Evolutionary conservation across 2,888 invertebrate genomes (phyloP).

Genomic region (Oasisia sp.): DNA sequence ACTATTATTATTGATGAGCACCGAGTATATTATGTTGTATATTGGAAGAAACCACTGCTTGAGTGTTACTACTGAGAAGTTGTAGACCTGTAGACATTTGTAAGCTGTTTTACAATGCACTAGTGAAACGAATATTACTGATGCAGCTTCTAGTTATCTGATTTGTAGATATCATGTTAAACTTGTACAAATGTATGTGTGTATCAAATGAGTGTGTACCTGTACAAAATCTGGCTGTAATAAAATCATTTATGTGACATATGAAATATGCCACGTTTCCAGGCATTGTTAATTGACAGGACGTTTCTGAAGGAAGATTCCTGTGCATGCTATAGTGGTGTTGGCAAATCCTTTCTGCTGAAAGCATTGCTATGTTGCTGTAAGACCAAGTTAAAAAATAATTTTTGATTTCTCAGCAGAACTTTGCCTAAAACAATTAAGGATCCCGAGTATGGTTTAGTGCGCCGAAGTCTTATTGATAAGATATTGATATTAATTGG

Average conservation of each 20-base stretch:
- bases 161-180: slow-evolving; percentile 13
- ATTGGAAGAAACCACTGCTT: neutral
- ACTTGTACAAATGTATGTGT: slow-evolving; percentile 2
- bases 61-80: slow-evolving; percentile 5
- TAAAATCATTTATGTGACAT: slow-evolving; percentile 6
- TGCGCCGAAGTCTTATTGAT: no score
- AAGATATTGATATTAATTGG: no score
- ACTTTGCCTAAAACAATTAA: no score
- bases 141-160: neutral
- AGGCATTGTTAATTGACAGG: neutral
- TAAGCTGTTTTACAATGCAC: neutral
- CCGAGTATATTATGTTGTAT: neutral
- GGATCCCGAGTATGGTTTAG: no score
- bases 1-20: neutral
- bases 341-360: no score
- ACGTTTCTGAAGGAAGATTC: no score
- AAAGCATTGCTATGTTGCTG: no score
- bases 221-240: slow-evolving; percentile 13
- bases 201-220: neutral
- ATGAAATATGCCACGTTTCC: neutral
- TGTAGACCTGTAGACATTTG: neutral
- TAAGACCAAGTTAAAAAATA: no score
- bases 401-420: no score
- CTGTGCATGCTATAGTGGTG: no score
- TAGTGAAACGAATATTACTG: slow-evolving; percentile 7